phyloP scores from a whole-genome alignment of 2,113 vertebrate species.

The Phrynosoma platyrhinos region DNA sequence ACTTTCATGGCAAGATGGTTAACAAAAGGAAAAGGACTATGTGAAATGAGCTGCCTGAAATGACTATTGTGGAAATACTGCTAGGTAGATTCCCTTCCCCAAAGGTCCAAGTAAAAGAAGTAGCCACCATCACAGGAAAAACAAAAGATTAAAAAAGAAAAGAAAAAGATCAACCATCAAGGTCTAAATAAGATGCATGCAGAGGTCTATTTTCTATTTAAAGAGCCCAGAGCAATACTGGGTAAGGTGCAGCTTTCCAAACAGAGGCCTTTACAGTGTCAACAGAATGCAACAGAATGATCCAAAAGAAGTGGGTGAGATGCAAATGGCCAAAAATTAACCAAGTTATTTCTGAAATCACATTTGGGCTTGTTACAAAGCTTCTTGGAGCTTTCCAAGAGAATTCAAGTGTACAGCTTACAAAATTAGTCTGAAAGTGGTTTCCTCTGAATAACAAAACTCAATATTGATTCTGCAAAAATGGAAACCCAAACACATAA shows the following conservation, averaged over 20 bases:
- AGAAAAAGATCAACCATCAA: not conserved
- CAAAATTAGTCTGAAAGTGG: not conserved
- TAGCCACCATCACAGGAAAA: slow-evolving; percentile 6
- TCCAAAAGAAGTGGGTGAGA: not conserved
- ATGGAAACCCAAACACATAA: slow-evolving; percentile 15
- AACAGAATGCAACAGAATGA: slow-evolving; percentile 28
- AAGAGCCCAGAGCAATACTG: not conserved
- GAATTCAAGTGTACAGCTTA: slow-evolving; percentile 23
- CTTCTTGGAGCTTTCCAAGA: not conserved
- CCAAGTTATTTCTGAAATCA: not conserved
- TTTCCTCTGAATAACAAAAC: slow-evolving; percentile 55
- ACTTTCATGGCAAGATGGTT: not conserved
- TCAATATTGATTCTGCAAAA: slow-evolving; percentile 51
- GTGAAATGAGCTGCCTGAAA: not conserved
- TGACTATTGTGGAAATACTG: too few relatives aligned
- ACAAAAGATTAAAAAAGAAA: not conserved
- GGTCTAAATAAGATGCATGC: not conserved
- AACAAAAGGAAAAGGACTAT: not conserved
- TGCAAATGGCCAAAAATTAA: not conserved
- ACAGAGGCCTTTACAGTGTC: slow-evolving; percentile 8
- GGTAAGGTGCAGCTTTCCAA: slow-evolving; percentile 2
- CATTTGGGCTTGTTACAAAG: fast-evolving
- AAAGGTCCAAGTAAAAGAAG: slow-evolving; percentile 18
- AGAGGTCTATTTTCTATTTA: not conserved
- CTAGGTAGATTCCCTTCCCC: not conserved